These are phyloP conservation scores for Philypnodon macrostomus DNA, from an alignment of 2,797 vertebrate genomes.

Conservation along the genomic window DNA sequence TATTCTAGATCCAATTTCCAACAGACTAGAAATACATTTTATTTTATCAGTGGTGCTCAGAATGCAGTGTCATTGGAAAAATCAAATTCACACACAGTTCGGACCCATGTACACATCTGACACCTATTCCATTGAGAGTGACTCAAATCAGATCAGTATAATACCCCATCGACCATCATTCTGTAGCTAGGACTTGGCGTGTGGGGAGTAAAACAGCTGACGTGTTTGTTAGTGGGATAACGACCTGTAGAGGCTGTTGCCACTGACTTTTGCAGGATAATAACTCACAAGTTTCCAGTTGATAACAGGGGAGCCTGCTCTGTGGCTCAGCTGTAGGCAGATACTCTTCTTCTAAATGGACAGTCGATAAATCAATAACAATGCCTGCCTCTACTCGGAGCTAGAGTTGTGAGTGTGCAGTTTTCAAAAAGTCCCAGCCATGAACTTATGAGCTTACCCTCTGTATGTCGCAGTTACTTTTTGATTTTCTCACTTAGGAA, in stretches of 20 bases:
- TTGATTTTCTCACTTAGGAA: background rate
- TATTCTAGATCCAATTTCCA: too few relatives aligned
- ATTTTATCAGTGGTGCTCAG: too few relatives aligned
- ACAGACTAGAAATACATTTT: too few relatives aligned
- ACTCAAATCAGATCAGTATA: slow-evolving; percentile 23
- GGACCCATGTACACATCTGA: too few relatives aligned
- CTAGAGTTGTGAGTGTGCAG: slow-evolving; percentile 46
- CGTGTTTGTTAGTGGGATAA: slow-evolving; percentile 16
- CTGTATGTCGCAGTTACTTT: background rate
- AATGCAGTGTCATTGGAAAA: too few relatives aligned
- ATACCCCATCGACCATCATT: slow-evolving; percentile 10
- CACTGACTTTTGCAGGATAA: slow-evolving; percentile 11
- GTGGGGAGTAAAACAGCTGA: slow-evolving; percentile 6
- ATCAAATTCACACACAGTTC: too few relatives aligned
- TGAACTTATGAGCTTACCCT: slow-evolving; percentile 4
- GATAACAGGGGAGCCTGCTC: slow-evolving; percentile 21
- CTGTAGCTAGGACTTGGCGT: background rate
- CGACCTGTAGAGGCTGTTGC: slow-evolving; percentile 9
- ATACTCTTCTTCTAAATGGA: slow-evolving; percentile 51
- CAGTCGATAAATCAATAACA: slow-evolving; percentile 56
- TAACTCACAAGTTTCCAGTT: slow-evolving; percentile 38
- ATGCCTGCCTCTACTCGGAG: slow-evolving; percentile 28
- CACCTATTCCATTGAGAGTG: too few relatives aligned
- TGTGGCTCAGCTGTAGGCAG: slow-evolving; percentile 41
- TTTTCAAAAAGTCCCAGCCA: slow-evolving; percentile 38